Base-by-base conservation (phyloP, 2,797 vertebrate species). In the Serranus cabrilla region DNA sequence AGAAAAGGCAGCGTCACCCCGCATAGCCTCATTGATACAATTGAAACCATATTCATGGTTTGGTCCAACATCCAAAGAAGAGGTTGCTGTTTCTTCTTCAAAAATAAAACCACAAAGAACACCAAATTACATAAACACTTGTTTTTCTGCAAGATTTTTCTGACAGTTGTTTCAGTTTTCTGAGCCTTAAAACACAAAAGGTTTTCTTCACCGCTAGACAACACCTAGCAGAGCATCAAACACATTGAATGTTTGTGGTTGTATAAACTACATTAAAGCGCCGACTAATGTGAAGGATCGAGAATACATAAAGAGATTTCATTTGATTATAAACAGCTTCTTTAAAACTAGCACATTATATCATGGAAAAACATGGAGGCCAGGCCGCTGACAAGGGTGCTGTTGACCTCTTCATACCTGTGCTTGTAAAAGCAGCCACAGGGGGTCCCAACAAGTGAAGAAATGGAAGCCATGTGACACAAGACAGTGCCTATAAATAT, bases 401-500 rank as follows among this genome's bases (percentile, higher is more conserved):
- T 68, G 76, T 74, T 95, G 94, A 95, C 95, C 94, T 88, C 78
- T 91, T 86, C 91, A 81, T 93, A 94, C 91, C 91, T 92, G 80
- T 75, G 89, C 94, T 95, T 94, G 94, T 96, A 95, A 96, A 96
- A 94, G 77, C 85, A 86, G 70, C 93, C 87, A 85, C 93, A 92
- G 94, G 95, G 92, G 93, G 92, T 94, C 90, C 83, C 80, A 91
- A 85, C 88, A 93, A 95, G 93, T 93, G 91, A 90, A 94, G 93
- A 94, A 95, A 95, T 95, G 92, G 91, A 95, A 95, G 94, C 94
- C 95, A 95, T 95, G 93, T 95, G 95, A 96, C 93, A 92, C 73
- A 87, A 94, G 93, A 95, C 93, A 95, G 94, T 93, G 66, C 92
- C 94, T 94, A 94, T 95, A 96, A 95, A 96, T 95, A 95, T 94